Evolutionary conservation across 2,113 vertebrate species (phyloP), one percentile per base, ranked within the genome.

Genomic region (Opisthocomus hoazin): DNA sequence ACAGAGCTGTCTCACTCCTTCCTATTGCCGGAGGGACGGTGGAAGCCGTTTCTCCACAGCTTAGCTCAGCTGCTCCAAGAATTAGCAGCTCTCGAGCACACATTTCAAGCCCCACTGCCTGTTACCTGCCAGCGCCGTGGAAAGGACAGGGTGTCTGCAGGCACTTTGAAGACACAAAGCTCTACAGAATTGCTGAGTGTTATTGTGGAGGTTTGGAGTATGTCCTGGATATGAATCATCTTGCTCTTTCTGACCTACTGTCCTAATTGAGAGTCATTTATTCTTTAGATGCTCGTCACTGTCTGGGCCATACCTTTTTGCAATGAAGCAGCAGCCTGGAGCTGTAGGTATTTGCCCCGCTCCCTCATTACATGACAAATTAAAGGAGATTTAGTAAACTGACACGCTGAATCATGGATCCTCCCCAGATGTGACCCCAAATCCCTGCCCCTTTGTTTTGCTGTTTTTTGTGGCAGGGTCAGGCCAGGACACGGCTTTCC

Each of bases 221-320:
- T 27, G 91, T 83, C 84, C 78, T 94, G 93, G 57, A 50, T 85
- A 39, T 97, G 96, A 97, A 95, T 95, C 90, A 96, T 90, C 80
- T 64, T 89, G 94, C 93, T 95, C 96, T 89, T 93, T 96, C 94
- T 97, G 97, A 97, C 97, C 96, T 94, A 95, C 90, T 96, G 87
- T 96, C 94, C 95, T 95, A 97, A 94, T 89, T 96, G 91, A 93
- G 84, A 95, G 63, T 73, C 74, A 77, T 89, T 94, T 97, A 84
- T 94, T 94, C 93, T 80, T 90, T 57, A 71, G 70, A 94, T 3
- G 50, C 84, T 89, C 8, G 2, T 93, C 73, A 36, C 64, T 39
- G 90, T 58, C 88, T 20, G 11, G 84, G 89, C 56, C 4, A 2
- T 82, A 75, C 76, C 74, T 95, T 94, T 90, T 79, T 2, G 36